Evolutionary conservation across 1,140 invertebrate genomes (phyloP).

Genomic region (Pinna nobilis): DNA sequence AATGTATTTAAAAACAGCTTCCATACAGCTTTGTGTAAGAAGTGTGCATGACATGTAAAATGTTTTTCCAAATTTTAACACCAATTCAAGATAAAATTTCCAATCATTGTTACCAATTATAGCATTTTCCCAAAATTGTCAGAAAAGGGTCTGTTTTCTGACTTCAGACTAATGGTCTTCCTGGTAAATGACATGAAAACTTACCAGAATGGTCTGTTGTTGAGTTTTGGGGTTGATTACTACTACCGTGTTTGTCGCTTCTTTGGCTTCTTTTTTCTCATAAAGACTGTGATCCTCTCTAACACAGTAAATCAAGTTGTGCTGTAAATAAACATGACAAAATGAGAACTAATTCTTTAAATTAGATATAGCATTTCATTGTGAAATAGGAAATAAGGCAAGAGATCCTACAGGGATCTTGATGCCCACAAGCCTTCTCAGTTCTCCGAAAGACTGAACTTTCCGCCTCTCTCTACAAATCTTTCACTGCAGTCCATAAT

Average conservation of each 20-base stretch:
- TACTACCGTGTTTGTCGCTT: constrained; percentile 65
- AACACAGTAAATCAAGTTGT: constrained; percentile 58
- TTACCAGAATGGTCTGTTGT: constrained; percentile 44
- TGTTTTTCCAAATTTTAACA: no score
- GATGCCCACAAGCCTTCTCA: neutral
- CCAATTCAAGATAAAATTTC: no score
- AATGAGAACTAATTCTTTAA: neutral
- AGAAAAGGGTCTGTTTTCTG: neutral
- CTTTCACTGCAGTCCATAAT: no score
- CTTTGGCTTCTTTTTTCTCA: constrained; percentile 52
- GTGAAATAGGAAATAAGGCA: neutral
- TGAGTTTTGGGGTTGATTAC: constrained; percentile 55
- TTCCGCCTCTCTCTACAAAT: no score
- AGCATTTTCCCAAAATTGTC: neutral
- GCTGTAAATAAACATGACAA: no score
- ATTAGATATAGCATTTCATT: neutral
- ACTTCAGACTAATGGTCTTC: no score
- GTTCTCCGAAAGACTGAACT: neutral
- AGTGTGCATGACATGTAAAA: no score
- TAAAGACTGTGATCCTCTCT: constrained; percentile 66
- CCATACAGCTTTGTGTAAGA: no score
- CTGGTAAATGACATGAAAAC: no score
- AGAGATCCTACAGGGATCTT: neutral
- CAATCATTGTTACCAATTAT: neutral
- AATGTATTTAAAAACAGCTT: no score